phyloP scores from a whole-genome alignment of 1,140 invertebrate species.

The Caenorhabditis brenneri region DNA sequence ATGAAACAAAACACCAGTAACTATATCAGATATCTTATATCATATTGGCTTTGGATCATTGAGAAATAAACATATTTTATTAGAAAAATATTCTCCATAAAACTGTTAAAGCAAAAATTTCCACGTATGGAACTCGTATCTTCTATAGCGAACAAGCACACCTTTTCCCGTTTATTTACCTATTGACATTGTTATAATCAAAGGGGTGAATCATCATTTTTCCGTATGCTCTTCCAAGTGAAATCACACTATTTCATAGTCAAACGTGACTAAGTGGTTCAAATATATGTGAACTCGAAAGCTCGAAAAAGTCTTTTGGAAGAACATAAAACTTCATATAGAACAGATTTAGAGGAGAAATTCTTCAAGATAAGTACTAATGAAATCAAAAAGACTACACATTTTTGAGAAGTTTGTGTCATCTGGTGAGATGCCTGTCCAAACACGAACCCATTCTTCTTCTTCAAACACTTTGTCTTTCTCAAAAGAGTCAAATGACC shows the following conservation, averaged over 20 bases:
- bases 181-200: conserved; percentile 15
- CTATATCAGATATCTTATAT: too few species aligned
- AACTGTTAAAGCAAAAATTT: not conserved
- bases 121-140: not conserved
- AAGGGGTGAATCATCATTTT: conserved; percentile 1
- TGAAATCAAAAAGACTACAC: not conserved
- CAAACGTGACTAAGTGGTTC: not conserved
- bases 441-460: not conserved
- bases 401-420: not conserved
- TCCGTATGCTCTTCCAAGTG: not conserved
- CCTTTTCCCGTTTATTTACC: not conserved
- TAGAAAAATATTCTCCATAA: not conserved
- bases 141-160: not conserved
- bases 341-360: not conserved
- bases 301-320: not conserved
- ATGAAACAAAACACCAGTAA: too few species aligned
- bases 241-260: not conserved
- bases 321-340: not conserved
- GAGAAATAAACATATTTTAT: too few species aligned
- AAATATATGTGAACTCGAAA: too few species aligned
- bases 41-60: too few species aligned
- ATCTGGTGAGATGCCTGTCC: not conserved
- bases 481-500: conserved; percentile 32
- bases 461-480: not conserved
- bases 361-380: not conserved